Evolutionary conservation across 2,888 invertebrate species (phyloP).

Genomic region (Chrysomela aeneicollis): DNA sequence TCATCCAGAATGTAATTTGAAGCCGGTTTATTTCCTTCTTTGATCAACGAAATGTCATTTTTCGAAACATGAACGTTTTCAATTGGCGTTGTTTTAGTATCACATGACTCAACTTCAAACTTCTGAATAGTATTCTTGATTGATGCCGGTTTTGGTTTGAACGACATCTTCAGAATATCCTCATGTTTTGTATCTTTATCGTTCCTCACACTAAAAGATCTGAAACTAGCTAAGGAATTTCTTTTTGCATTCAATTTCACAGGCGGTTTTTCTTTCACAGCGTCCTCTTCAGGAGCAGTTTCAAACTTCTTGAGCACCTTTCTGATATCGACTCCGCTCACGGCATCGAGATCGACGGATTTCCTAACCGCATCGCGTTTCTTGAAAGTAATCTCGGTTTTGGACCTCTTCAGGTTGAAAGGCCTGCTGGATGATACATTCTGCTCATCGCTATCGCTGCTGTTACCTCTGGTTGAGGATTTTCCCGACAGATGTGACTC

Average conservation of each 20-base stretch:
- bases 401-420: conserved; percentile 54
- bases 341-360: conserved; percentile 58
- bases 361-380: conserved; percentile 45
- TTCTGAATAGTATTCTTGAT: conserved; percentile 41
- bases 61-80: conserved; percentile 18
- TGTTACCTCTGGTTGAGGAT: conserved; percentile 41
- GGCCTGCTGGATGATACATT: conserved; percentile 34
- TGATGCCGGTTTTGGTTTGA: conserved; percentile 35
- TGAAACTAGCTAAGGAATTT: conserved; percentile 8
- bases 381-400: conserved; percentile 56
- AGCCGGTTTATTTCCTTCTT: conserved; percentile 28
- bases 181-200: conserved; percentile 10
- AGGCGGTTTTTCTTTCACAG: conserved; percentile 18
- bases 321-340: conserved; percentile 58
- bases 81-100: conserved; percentile 29
- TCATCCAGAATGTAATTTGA: conserved; percentile 46
- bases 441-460: conserved; percentile 41
- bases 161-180: conserved; percentile 18
- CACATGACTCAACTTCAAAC: conserved; percentile 39
- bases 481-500: conserved; percentile 57
- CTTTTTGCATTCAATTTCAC: conserved; percentile 5
- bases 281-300: conserved; percentile 28
- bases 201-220: background rate
- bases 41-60: conserved; percentile 1
- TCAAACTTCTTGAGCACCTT: conserved; percentile 59